Evolutionary conservation across 2,113 vertebrate species (phyloP).

Genomic region (Eublepharis macularius): DNA sequence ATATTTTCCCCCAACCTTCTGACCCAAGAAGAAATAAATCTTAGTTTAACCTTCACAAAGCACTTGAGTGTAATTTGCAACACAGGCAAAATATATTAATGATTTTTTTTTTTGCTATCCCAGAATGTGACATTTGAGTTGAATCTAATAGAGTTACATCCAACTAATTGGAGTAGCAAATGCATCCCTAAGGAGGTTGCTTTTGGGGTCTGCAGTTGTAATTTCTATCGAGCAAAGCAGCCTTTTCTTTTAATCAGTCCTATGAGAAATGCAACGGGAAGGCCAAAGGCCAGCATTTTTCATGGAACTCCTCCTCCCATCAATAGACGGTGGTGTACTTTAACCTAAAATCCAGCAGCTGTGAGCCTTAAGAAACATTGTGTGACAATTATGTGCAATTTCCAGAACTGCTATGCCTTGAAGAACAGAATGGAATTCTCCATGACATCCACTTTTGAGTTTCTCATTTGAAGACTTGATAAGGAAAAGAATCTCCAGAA

Average conservation of each 20-base stretch:
- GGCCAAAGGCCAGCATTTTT: slow-evolving; percentile 44
- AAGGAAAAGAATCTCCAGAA: slow-evolving; percentile 3
- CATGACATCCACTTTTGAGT: slow-evolving; percentile 15
- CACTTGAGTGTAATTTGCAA: slow-evolving; percentile 15
- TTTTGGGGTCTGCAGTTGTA: slow-evolving; percentile 32
- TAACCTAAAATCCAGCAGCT: slow-evolving; percentile 6
- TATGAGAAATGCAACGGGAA: slow-evolving; percentile 30
- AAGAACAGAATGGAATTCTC: slow-evolving; percentile 1
- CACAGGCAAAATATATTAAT: neutral
- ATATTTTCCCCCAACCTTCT: neutral
- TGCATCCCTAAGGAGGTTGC: slow-evolving; percentile 32
- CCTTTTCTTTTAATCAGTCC: slow-evolving; percentile 47
- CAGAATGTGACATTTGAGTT: slow-evolving; percentile 48
- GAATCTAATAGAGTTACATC: slow-evolving; percentile 43
- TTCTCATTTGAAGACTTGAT: slow-evolving; percentile 5
- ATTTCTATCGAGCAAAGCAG: slow-evolving; percentile 39
- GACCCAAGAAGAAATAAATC: slow-evolving; percentile 35
- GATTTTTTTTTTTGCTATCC: slow-evolving; percentile 24
- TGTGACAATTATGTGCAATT: neutral
- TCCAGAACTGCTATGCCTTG: neutral
- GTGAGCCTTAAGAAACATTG: neutral
- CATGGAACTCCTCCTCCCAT: slow-evolving; percentile 27
- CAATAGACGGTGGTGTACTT: neutral
- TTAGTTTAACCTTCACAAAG: neutral
- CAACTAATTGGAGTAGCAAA: slow-evolving; percentile 32